These are phyloP conservation scores for Alloscopus bannaensis DNA, from an alignment of 2,888 invertebrate species.

Conservation along the genomic window DNA sequence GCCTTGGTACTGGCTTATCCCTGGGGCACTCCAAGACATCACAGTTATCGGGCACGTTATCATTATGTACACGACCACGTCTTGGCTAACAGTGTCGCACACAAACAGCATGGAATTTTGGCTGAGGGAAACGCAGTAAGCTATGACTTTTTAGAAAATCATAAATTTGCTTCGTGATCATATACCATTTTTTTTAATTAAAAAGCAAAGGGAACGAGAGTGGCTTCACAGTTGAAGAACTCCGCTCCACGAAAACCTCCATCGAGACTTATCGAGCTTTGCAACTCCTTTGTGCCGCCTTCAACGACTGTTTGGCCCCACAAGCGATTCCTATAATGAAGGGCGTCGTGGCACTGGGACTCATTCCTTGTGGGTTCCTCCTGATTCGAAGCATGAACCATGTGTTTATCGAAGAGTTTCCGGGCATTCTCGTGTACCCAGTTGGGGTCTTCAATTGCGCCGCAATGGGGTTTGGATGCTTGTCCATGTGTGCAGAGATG, in stretches of 20 bases:
- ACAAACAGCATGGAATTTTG: slow-evolving; percentile 52
- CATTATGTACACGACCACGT: slow-evolving; percentile 25
- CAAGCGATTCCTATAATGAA: slow-evolving; percentile 58
- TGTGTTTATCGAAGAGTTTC: slow-evolving; percentile 62
- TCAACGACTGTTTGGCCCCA: slow-evolving; percentile 64
- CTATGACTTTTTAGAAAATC: background rate
- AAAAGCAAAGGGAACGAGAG: slow-evolving; percentile 57
- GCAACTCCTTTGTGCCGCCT: slow-evolving; percentile 49
- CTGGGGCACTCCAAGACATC: slow-evolving; percentile 51
- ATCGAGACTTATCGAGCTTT: slow-evolving; percentile 41
- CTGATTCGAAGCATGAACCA: slow-evolving; percentile 62
- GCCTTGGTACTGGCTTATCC: slow-evolving; percentile 55
- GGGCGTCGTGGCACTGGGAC: slow-evolving; percentile 33
- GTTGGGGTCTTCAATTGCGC: background rate
- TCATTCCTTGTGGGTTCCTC: slow-evolving; percentile 57
- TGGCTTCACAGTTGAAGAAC: slow-evolving; percentile 45
- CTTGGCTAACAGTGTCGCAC: slow-evolving; percentile 51
- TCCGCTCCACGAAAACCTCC: slow-evolving; percentile 18
- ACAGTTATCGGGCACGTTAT: slow-evolving; percentile 37
- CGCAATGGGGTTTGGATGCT: slow-evolving; percentile 17
- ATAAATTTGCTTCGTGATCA: background rate
- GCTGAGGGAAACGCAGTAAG: slow-evolving; percentile 58
- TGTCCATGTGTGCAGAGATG: slow-evolving; percentile 46
- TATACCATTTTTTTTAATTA: background rate
- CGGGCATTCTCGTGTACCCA: slow-evolving; percentile 41